Evolutionary conservation across 2,888 invertebrate species (phyloP).

Genomic region (Plebejus argus): DNA sequence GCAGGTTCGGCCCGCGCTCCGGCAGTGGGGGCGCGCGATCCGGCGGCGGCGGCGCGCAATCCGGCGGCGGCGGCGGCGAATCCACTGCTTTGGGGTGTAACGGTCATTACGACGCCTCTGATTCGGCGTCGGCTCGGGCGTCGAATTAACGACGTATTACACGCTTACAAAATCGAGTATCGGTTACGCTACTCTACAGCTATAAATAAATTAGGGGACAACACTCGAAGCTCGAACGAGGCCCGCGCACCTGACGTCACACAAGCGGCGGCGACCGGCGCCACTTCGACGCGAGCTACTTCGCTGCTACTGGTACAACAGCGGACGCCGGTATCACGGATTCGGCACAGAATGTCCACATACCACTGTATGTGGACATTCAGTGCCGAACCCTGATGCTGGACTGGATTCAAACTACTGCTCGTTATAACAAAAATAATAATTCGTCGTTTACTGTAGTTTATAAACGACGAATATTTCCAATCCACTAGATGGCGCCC

Average conservation of each 20-base stretch:
- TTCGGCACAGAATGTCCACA: not conserved
- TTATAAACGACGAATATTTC: not conserved
- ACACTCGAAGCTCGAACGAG: not conserved
- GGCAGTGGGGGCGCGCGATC: slow-evolving; percentile 53
- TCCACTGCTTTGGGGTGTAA: slow-evolving; percentile 44
- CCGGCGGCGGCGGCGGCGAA: slow-evolving; percentile 64
- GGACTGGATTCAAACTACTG: not conserved
- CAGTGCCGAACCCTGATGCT: no score
- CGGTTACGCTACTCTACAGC: not conserved
- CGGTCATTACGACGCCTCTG: slow-evolving; percentile 12
- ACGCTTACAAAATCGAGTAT: not conserved
- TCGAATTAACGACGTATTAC: not conserved
- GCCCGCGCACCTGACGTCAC: slow-evolving; percentile 1
- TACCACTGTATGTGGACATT: no score
- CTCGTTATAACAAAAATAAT: not conserved
- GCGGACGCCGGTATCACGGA: not conserved
- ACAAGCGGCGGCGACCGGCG: not conserved
- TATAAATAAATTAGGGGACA: not conserved
- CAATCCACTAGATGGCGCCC: not conserved
- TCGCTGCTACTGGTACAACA: not conserved
- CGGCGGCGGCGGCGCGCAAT: slow-evolving; percentile 49
- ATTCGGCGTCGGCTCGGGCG: not conserved
- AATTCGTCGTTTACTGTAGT: not conserved
- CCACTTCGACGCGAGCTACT: not conserved
- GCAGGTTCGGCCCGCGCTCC: slow-evolving; percentile 53